Evolutionary conservation across 1,140 invertebrate genomes (phyloP), one percentile per base, ranked within the genome.

Genomic region (Dryas iulia): DNA sequence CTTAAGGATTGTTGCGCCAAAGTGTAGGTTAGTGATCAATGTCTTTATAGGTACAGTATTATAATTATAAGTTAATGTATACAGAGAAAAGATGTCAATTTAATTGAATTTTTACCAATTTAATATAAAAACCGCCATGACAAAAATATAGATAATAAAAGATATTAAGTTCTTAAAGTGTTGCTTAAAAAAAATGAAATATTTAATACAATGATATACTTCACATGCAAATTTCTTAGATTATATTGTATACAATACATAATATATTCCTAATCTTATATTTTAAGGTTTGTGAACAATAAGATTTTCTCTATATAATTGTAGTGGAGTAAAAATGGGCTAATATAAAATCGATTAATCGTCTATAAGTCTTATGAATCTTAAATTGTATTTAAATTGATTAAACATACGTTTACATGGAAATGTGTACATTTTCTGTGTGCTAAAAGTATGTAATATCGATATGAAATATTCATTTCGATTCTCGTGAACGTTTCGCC

Each of bases 1-100:
- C 69, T 47, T 47, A 47, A 21, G 39, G 33, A 31, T 23, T 69
- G 21, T 68, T 73, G 63, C 28, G 66, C 62, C 72, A 71, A 66
- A 72, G 31, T 77, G 73, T 80, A 59, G 66, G 71, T 78, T 77
- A n/a, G n/a, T n/a, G 39, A 63, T 62, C 52, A 63, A 67, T 21
- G 59, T 62, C 35, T 65, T n/a, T n/a, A 25, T 12, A 18, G 7
- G 18, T 23, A 31, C 18, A 59, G 23, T 25, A 56, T 56, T 26
- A 60, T 47, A 52, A 56, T 56, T 26, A 60, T 47, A 52, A 11
- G 35, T 24, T 47, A 47, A 47, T n/a, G 14, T 39, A 39, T 21
- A 47, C 6, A 47, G 7, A 47, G n/a, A 47, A 35, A 47, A 21
- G 14, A 18, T 18, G 39, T 10, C 39, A 47, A 47, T 47, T 47